Base-by-base conservation (phyloP, 2,888 invertebrate genomes). In the Cosmorhoe ocellata region DNA sequence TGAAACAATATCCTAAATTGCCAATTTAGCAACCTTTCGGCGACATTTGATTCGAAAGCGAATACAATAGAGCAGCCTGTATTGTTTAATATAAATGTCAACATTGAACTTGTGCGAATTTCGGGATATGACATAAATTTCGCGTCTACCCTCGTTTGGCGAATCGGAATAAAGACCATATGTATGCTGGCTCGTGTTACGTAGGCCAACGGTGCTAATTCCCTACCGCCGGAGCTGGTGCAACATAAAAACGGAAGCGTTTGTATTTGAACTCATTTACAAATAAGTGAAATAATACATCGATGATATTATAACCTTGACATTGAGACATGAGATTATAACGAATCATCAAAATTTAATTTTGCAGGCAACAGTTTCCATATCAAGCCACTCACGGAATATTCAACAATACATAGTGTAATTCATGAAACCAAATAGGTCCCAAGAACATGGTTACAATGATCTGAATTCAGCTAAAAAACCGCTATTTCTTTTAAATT, bases 81-180 rank as follows among this genome's bases (percentile, higher is more conserved):
- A 84, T 77, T 77, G 74, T 75, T 66, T 73, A 79, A 82, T 80
- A 77, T 72, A 81, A 87, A 83, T 84, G 86, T 89, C 87, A 88
- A 84, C 83, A 84, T 84, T 81, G 81, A 85, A 83, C 79, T 81
- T 80, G 59, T 40, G 49, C 49, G 56, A 56, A 57, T 74, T 76
- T 66, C 78, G 75, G 81, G 82, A 84, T 86, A 82, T 85, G 87
- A 88, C 87, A 89, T 84, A 85, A 86, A 87, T 85, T 85, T 80
- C 77, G 81, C 82, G 81, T 78, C 78, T 73, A 76, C 85, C 86
- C 87, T 78, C 75, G 76, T 76, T 77, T 76, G 73, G 68, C 72
- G 83, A 75, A 76, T 72, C 72, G 69, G 77, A 86, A 87, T 87
- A 87, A 86, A 82, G 82, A 84, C 85, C 88, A 88, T 88, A 86